Evolutionary conservation across 2,888 invertebrate genomes (phyloP), one percentile per base, ranked within the genome.

Genomic region (Spisula subtruncata): DNA sequence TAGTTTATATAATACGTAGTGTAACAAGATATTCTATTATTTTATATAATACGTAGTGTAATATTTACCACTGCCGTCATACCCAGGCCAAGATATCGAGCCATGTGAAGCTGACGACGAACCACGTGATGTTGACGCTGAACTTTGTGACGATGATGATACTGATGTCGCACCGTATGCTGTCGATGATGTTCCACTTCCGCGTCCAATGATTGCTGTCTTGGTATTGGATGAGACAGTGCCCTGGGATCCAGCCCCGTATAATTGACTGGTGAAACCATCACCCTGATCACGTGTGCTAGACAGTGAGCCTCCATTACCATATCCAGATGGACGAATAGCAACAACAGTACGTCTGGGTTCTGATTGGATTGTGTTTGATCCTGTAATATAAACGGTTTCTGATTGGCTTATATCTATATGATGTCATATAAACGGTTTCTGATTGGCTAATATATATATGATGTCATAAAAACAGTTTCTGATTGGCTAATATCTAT

Each of bases 271-370:
- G 35, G 75, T 75, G 14, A 75, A 75, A 35, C 18, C 32, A 14
- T 75, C 16, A 12, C 35, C 35, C 5, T 32, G 1, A 0, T 32
- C 16, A 16, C 32, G 32, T 32, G 75, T 14, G 16, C 41, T 71
- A 14, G 83, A 83, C 54, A 51, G 81, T 16, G 71, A 48, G 0
- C 35, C 35, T 5, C 71, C 71, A 25, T 12, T 81, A 0, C 89
- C 88, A 29, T 32, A 88, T 10, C 89, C 91, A 0, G 87, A 41
- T 8, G 90, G 89, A 5, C 89, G 85, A 4, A 91, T 79, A n/a
- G 86, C 84, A 12, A 91, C 90, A 18, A 89, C 60, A 6, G 91
- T 92, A 14, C 89, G 88, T n/a, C 88, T 83, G 6, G 87, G 81
- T 41, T 87, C 83, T 16, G 82, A 60, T 75, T 14, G 35, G 10